Conservation (phyloP, 2,888 invertebrate genomes). For the Arctia plantaginis region DNA sequence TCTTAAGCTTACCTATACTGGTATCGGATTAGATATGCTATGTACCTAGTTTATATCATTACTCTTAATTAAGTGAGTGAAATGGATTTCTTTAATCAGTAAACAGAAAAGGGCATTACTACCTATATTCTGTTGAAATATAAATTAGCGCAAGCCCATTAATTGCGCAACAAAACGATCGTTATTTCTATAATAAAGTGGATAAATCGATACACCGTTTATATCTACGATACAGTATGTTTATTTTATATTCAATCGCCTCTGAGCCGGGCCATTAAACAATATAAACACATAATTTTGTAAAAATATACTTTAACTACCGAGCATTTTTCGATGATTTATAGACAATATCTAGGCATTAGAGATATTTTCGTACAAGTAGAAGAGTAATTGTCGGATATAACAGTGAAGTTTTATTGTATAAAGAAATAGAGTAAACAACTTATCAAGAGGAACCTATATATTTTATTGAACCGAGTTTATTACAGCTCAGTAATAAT, state of each 20-base stretch:
- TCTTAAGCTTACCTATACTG: not conserved
- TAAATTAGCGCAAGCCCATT: conserved; percentile 29
- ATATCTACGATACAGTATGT: conserved; percentile 30
- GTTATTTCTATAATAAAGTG: conserved; percentile 41
- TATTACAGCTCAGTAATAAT: not conserved
- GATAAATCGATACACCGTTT: conserved; percentile 38
- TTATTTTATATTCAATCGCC: conserved; percentile 36
- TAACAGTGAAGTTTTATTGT: not conserved
- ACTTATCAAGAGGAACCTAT: not conserved
- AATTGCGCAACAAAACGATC: conserved; percentile 35
- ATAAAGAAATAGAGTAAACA: not conserved
- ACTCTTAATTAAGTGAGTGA: not conserved
- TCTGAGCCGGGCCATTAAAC: conserved; percentile 22
- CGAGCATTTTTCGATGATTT: not conserved
- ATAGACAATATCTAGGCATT: conserved; percentile 6
- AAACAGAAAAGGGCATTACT: conserved; percentile 19
- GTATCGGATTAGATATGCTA: not conserved
- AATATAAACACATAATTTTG: conserved; percentile 39
- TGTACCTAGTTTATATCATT: not conserved
- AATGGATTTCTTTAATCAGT: not conserved
- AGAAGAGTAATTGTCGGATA: not conserved
- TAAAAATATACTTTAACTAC: conserved; percentile 30
- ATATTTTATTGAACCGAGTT: not conserved
- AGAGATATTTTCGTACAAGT: not conserved
- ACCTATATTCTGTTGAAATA: conserved; percentile 10